Percentiles rank a stretch among this genome's conserved stretches.
These are phyloP conservation scores for Vanessa tameamea DNA, from an alignment of 1,140 invertebrate species.

Conservation along the genomic window DNA sequence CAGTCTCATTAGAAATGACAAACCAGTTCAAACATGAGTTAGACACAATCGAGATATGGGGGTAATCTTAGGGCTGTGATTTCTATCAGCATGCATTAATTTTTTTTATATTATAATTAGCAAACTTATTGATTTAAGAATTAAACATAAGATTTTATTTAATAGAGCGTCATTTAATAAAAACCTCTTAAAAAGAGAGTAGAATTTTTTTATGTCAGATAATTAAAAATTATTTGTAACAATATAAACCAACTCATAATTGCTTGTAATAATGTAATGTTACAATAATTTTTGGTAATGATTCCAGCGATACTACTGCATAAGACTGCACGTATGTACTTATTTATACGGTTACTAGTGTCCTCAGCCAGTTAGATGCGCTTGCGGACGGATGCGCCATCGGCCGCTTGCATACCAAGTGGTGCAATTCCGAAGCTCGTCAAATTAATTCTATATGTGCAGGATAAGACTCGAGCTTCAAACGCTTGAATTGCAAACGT, in stretches of 20 bases:
- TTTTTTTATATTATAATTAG: background rate
- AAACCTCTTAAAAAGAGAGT: no score
- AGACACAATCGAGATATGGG: background rate
- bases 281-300: background rate
- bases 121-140: no score
- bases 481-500: slow-evolving; percentile 1
- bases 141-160: no score
- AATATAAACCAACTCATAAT: no score
- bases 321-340: slow-evolving; percentile 4
- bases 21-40: slow-evolving; percentile 38
- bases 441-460: slow-evolving; percentile 53
- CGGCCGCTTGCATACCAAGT: slow-evolving; percentile 51
- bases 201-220: no score
- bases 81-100: slow-evolving; percentile 21
- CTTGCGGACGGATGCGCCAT: slow-evolving; percentile 42
- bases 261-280: no score
- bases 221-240: no score
- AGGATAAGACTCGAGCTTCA: background rate
- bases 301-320: background rate
- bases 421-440: slow-evolving; percentile 53
- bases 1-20: slow-evolving; percentile 49
- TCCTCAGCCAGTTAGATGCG: slow-evolving; percentile 10
- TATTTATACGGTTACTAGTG: slow-evolving; percentile 1
- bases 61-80: slow-evolving; percentile 17
- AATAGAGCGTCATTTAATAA: no score